phyloP scores from a whole-genome alignment of 1,140 invertebrate genomes.

The Aphelenchoides fujianensis region DNA sequence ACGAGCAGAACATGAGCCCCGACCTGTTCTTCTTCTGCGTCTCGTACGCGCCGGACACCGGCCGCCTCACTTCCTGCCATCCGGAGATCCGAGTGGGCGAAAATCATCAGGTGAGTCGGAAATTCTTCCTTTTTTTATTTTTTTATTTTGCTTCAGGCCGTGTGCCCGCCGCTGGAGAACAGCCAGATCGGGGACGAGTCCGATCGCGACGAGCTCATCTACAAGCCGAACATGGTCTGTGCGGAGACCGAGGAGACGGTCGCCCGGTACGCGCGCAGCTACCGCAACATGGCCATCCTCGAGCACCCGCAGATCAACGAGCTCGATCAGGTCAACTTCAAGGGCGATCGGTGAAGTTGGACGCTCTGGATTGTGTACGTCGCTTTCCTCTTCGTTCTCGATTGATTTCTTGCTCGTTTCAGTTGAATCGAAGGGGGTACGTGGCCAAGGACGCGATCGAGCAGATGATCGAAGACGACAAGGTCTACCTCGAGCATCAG shows the following conservation, averaged over 20 bases:
- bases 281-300: slow-evolving; percentile 38
- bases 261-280: slow-evolving; percentile 45
- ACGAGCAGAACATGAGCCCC: slow-evolving; percentile 35
- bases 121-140: slow-evolving; percentile 18
- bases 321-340: slow-evolving; percentile 35
- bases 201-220: slow-evolving; percentile 56
- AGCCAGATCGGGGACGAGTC: slow-evolving; percentile 44
- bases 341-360: slow-evolving; percentile 46
- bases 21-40: slow-evolving; percentile 68
- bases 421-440: slow-evolving; percentile 57
- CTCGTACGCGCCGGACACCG: slow-evolving; percentile 69
- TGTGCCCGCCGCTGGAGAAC: slow-evolving; percentile 23
- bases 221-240: slow-evolving; percentile 49
- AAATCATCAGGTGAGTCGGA: slow-evolving; percentile 83
- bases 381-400: too few relatives aligned
- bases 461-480: slow-evolving; percentile 33
- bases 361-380: slow-evolving; percentile 42
- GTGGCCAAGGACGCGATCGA: slow-evolving; percentile 51
- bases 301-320: slow-evolving; percentile 41
- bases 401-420: slow-evolving; percentile 23
- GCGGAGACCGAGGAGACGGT: slow-evolving; percentile 45
- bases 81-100: slow-evolving; percentile 90
- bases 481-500: slow-evolving; percentile 22
- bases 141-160: slow-evolving; percentile 33
- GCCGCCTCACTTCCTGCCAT: slow-evolving; percentile 76